These are phyloP conservation scores for Choloepus hoffmanni DNA, from an alignment of 2,113 vertebrate genomes.

Conservation along the genomic window DNA sequence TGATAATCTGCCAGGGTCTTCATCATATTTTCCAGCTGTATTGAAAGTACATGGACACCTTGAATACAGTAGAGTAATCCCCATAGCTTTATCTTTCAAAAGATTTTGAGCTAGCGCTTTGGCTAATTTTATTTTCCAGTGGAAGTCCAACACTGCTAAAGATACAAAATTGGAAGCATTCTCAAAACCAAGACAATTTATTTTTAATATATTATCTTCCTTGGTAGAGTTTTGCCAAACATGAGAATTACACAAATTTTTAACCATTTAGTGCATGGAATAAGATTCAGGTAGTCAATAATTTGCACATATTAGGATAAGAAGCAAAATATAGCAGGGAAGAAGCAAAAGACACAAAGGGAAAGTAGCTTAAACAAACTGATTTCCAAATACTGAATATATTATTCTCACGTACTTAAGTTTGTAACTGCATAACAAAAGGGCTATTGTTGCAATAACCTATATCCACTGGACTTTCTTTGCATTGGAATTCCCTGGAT, in stretches of 20 bases:
- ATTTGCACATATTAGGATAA: slow-evolving; percentile 25
- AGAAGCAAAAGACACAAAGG: not conserved
- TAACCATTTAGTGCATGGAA: slow-evolving; percentile 53
- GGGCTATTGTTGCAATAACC: not conserved
- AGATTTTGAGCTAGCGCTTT: slow-evolving; percentile 14
- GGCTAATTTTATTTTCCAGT: slow-evolving; percentile 77
- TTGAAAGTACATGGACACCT: slow-evolving; percentile 54
- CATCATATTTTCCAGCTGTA: slow-evolving; percentile 68
- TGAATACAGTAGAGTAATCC: slow-evolving; percentile 70
- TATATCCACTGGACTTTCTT: not conserved
- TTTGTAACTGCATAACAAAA: slow-evolving; percentile 4
- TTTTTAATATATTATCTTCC: slow-evolving; percentile 50
- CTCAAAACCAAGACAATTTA: slow-evolving; percentile 60
- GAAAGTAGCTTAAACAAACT: not conserved
- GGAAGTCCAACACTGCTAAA: slow-evolving; percentile 66
- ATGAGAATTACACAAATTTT: slow-evolving; percentile 38
- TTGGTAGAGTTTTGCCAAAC: slow-evolving; percentile 56
- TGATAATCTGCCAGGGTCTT: slow-evolving; percentile 59
- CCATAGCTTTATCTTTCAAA: slow-evolving; percentile 71
- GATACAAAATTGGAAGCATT: slow-evolving; percentile 61
- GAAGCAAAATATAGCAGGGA: not conserved
- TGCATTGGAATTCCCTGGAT: not conserved
- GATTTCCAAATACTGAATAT: slow-evolving; percentile 3
- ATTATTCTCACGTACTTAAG: not conserved
- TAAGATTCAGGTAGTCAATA: not conserved